phyloP scores from a whole-genome alignment of 2,113 vertebrate genomes.

The Dinomys branickii region DNA sequence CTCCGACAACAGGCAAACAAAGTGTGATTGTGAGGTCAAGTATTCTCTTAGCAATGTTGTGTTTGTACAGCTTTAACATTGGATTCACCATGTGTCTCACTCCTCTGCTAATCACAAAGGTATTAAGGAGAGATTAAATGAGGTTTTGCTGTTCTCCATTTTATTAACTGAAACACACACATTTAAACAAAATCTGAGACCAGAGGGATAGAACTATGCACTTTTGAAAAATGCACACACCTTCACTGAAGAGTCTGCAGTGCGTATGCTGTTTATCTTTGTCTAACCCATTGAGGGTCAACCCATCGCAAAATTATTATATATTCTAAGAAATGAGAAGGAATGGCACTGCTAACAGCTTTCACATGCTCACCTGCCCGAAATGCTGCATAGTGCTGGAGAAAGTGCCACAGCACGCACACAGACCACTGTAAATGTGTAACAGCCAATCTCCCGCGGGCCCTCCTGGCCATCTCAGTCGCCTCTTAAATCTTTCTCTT shows the following conservation, averaged over 20 bases:
- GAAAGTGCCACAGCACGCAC: not conserved
- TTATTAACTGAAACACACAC: not conserved
- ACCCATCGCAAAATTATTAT: not conserved
- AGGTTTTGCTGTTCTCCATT: not conserved
- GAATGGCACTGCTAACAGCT: not conserved
- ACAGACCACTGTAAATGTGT: not conserved
- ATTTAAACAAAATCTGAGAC: not conserved
- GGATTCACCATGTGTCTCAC: not conserved
- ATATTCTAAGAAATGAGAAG: not conserved
- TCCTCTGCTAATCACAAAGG: not conserved
- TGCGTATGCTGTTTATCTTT: not conserved
- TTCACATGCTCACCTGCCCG: not conserved
- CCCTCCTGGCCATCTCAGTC: not conserved
- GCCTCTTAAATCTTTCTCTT: not conserved
- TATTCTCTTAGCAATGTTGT: not conserved
- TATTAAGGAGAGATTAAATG: not conserved
- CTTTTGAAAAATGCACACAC: not conserved
- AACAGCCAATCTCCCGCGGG: not conserved
- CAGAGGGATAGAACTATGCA: not conserved
- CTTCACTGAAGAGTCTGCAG: constrained; percentile 61
- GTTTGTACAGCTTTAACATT: not conserved
- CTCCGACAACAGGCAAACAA: not conserved
- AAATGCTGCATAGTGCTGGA: not conserved
- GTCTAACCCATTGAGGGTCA: not conserved
- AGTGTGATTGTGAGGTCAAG: not conserved